Evolutionary conservation across 1,140 invertebrate genomes (phyloP), one percentile per base, ranked within the genome.

Genomic region (Himalopsyche phryganea): DNA sequence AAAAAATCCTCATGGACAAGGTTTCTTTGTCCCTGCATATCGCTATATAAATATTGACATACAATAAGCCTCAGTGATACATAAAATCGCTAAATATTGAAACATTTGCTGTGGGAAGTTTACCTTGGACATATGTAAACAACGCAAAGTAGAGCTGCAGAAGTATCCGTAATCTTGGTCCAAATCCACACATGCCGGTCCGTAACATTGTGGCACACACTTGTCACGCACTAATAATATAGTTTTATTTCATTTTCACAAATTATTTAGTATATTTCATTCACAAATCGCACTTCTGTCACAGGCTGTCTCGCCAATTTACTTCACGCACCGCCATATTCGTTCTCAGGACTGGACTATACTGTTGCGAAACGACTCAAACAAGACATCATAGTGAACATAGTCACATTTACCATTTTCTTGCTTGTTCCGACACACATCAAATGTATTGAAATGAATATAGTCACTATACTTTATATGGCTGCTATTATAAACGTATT

Each of bases 71-170:
- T 40, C n/a, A 11, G 15, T 18, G 19, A 41, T 56, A 48, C 45
- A 56, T 15, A 45, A 56, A 45, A 53, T 46, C 38, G n/a, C 14
- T 18, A 35, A 48, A 33, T 49, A 50, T 10, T 13, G 18, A 35
- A 56, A 56, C 47, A 56, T 53, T 53, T 53, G 51, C 33, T 13
- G 23, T 28, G 35, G 33, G 33, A 49, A 19, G 65, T 70, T 70
- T 68, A 77, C 75, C 75, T 76, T 74, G 69, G 66, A 63, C 73
- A 60, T 72, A 75, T 72, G 75, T 77, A 77, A 77, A 76, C 74
- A 77, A 77, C 71, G 72, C 69, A 60, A 71, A 53, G 59, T 66
- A 68, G 63, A 65, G 67, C 58, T 73, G 62, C 68, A 75, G 74
- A 66, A 74, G 74, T 68, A 77, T 76, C 75, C 74, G 76, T 70